phyloP scores from a whole-genome alignment of 2,888 invertebrate genomes.

The Phyto melanocephala region DNA sequence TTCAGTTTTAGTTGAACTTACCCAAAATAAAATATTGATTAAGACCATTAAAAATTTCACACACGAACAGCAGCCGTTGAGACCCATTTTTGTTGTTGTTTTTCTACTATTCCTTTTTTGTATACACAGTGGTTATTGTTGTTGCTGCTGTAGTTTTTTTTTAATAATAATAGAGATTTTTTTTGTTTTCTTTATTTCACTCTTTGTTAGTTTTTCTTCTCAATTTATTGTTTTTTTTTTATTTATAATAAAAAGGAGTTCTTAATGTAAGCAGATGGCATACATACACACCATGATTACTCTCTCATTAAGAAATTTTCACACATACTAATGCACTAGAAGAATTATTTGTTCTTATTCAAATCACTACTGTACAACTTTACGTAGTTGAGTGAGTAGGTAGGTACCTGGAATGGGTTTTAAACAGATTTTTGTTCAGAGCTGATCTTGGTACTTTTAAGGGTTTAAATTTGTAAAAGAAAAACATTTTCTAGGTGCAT shows the following conservation, averaged over 20 bases:
- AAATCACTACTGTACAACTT: background rate
- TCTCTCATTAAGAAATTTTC: background rate
- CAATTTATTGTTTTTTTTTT: background rate
- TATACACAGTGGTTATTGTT: background rate
- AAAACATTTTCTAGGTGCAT: too few relatives aligned
- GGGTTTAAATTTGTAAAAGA: too few relatives aligned
- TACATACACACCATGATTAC: conserved; percentile 5
- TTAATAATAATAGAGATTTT: conserved; percentile 13
- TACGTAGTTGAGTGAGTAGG: background rate
- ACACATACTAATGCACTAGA: conserved; percentile 4
- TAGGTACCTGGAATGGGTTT: background rate
- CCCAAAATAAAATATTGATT: conserved; percentile 78
- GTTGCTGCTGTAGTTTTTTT: conserved; percentile 11
- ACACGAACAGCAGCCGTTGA: conserved; percentile 78
- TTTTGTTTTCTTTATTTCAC: conserved; percentile 3
- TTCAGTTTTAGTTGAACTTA: conserved; percentile 67
- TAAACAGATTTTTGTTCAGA: background rate
- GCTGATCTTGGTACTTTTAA: background rate
- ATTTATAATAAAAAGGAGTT: conserved; percentile 2
- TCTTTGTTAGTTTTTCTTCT: background rate
- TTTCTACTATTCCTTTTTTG: background rate
- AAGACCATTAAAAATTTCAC: conserved; percentile 78
- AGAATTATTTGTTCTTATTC: background rate
- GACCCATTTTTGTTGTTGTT: conserved; percentile 73
- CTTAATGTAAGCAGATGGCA: background rate